Conservation (phyloP, 2,888 invertebrate species). For the Caenorhabditis zanzibari region DNA sequence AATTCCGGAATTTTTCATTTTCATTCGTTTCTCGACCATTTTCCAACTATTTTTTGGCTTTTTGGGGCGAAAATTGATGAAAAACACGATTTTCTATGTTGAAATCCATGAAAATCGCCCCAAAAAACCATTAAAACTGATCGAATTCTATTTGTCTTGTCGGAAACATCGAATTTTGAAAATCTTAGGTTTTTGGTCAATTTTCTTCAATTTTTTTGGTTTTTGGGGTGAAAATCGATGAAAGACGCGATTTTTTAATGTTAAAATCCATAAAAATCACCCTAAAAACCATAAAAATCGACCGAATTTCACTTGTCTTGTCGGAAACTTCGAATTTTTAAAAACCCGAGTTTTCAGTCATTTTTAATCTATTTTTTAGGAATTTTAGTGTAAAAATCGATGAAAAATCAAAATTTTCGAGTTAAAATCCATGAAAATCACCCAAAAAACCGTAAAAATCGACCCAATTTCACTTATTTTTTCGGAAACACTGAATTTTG, state of each 20-base stretch:
- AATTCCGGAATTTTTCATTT: background rate
- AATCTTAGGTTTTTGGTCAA: too few relatives aligned
- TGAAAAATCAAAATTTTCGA: background rate
- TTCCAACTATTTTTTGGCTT: background rate
- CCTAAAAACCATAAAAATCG: too few relatives aligned
- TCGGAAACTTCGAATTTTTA: background rate
- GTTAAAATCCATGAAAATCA: too few relatives aligned
- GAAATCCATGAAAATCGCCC: background rate
- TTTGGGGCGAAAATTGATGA: background rate
- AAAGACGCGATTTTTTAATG: too few relatives aligned
- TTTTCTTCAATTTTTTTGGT: too few relatives aligned
- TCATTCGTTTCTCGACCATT: background rate
- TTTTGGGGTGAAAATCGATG: too few relatives aligned
- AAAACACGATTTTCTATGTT: background rate
- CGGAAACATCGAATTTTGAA: too few relatives aligned
- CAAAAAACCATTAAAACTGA: too few relatives aligned
- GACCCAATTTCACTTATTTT: background rate
- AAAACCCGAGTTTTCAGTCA: background rate
- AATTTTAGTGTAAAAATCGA: too few relatives aligned
- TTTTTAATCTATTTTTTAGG: background rate
- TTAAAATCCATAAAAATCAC: too few relatives aligned
- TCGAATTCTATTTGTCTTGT: too few relatives aligned
- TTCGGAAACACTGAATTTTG: background rate
- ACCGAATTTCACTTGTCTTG: background rate
- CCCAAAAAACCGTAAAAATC: too few relatives aligned